A percentile compares a stretch with the other conserved stretches of the same genome.
These are phyloP conservation scores for Euplagia quadripunctaria DNA, from an alignment of 2,888 invertebrate species.

Conservation along the genomic window DNA sequence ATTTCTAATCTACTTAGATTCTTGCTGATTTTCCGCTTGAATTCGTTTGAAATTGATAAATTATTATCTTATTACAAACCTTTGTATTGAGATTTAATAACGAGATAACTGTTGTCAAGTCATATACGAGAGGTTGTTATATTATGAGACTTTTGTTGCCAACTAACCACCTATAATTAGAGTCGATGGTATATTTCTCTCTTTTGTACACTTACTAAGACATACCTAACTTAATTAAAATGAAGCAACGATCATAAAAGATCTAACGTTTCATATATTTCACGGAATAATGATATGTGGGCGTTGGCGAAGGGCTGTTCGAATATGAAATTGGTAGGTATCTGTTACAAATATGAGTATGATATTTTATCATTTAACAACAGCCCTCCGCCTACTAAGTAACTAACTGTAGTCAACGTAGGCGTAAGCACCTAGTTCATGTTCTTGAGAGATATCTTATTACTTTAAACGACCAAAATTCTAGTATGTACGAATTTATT, in stretches of 20 bases:
- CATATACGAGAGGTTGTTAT: no score
- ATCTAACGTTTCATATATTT: not conserved
- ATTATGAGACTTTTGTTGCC: not conserved
- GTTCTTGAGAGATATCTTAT: not conserved
- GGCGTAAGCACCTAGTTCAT: not conserved
- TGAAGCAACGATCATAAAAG: not conserved
- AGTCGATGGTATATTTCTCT: not conserved
- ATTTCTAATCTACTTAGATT: no score
- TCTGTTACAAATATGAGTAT: not conserved
- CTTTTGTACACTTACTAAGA: not conserved
- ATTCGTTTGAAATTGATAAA: no score
- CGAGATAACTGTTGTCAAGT: no score
- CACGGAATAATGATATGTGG: not conserved
- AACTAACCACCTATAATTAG: no score
- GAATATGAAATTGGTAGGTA: not conserved
- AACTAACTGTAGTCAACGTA: conserved; percentile 5
- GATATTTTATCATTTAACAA: conserved; percentile 12
- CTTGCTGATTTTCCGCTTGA: no score
- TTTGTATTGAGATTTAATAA: no score
- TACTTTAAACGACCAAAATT: no score
- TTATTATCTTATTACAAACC: no score
- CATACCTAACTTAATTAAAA: not conserved
- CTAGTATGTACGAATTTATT: no score
- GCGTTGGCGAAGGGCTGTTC: not conserved
- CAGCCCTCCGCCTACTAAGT: not conserved